These are phyloP conservation scores for Phyllostomus hastatus DNA, from an alignment of 2,113 vertebrate genomes.

Conservation along the genomic window DNA sequence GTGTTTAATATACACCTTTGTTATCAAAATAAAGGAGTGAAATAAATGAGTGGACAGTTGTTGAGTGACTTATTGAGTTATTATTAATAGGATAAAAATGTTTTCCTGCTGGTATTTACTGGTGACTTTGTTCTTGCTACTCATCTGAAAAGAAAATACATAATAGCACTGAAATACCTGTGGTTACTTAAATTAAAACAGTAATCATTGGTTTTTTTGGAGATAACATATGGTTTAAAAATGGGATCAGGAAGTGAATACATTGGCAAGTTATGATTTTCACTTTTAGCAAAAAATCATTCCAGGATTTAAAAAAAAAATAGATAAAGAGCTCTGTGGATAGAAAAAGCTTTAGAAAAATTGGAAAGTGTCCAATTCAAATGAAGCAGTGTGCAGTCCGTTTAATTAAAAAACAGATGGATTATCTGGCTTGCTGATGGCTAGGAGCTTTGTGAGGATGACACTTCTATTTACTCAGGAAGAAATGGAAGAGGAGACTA, in stretches of 20 bases:
- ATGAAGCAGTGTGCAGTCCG: conserved; percentile 43
- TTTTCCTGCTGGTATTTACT: background rate
- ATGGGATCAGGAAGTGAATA: conserved; percentile 23
- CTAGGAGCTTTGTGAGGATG: conserved; percentile 25
- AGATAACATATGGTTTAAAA: conserved; percentile 31
- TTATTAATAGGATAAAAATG: background rate
- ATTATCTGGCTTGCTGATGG: conserved; percentile 43
- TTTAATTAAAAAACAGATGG: conserved; percentile 68
- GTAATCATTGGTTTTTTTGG: conserved; percentile 19
- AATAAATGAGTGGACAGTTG: background rate
- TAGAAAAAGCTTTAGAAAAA: conserved; percentile 44
- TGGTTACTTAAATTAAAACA: conserved; percentile 49
- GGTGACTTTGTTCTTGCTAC: conserved; percentile 24
- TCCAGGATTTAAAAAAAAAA: background rate
- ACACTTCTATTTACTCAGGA: conserved; percentile 25
- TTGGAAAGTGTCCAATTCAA: conserved; percentile 59
- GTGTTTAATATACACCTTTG: background rate
- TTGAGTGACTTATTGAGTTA: background rate
- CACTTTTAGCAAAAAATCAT: conserved; percentile 37
- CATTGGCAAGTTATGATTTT: conserved; percentile 16
- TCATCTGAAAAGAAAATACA: conserved; percentile 17
- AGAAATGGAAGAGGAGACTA: conserved; percentile 21
- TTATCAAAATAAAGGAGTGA: background rate
- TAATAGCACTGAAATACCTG: background rate
- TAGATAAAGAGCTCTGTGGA: background rate